Conservation (phyloP, 2,888 invertebrate species). For the Eurytoma adleriae region DNA sequence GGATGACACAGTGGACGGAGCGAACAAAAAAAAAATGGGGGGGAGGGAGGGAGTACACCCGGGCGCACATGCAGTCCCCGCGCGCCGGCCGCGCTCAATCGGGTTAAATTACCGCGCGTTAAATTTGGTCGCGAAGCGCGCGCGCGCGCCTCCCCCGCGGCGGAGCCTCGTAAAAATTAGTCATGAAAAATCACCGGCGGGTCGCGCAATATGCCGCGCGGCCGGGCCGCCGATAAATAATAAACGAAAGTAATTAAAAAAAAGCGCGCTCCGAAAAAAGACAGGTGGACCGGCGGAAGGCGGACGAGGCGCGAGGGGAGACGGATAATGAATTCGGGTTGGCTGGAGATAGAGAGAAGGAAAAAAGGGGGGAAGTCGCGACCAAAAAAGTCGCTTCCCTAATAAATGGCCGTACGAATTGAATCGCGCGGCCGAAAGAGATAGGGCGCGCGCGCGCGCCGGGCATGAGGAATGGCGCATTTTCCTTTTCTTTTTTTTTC, state of each 20-base stretch:
- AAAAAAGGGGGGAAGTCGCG: background rate
- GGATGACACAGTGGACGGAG: background rate
- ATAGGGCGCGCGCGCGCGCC: conserved; percentile 11
- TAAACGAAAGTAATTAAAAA: conserved; percentile 39
- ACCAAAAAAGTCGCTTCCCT: too few species aligned
- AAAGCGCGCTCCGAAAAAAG: conserved; percentile 11
- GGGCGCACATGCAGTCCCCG: background rate
- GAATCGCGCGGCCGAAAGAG: background rate
- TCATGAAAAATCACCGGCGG: conserved; percentile 13
- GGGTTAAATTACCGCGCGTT: conserved; percentile 9
- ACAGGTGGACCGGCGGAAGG: background rate
- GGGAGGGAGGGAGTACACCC: too few species aligned
- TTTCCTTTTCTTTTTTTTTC: conserved; percentile 10
- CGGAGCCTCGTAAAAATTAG: conserved; percentile 20
- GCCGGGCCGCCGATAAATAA: conserved; percentile 24
- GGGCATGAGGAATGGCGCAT: conserved; percentile 43
- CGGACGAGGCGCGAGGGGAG: background rate
- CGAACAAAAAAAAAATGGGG: background rate
- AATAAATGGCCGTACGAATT: background rate
- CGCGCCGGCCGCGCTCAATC: conserved; percentile 7
- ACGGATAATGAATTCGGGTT: conserved; percentile 10
- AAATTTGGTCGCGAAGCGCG: background rate
- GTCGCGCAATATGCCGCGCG: conserved; percentile 15
- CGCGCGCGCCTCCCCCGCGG: background rate
- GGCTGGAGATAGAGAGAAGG: background rate